A percentile compares a stretch with the other conserved stretches of the same genome.
These are phyloP conservation scores for Spilarctia lutea DNA, from an alignment of 2,888 invertebrate genomes.

Conservation along the genomic window DNA sequence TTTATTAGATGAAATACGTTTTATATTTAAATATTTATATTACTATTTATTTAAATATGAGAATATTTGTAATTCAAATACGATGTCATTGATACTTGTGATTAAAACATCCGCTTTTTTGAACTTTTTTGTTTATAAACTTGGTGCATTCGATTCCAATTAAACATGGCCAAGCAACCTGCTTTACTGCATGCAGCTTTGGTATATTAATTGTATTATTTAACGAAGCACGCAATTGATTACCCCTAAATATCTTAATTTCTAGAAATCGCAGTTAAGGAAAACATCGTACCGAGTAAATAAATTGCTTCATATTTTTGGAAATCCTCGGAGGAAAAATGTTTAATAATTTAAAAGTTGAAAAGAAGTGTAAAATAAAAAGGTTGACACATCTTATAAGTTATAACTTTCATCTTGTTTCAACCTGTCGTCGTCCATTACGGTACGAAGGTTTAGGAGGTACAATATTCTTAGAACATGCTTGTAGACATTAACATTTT, in stretches of 20 bases:
- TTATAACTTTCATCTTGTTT: no score
- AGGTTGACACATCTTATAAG: no score
- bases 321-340: background rate
- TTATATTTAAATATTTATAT: slow-evolving; percentile 18
- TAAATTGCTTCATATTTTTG: background rate
- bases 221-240: no score
- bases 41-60: slow-evolving; percentile 20
- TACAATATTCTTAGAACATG: no score
- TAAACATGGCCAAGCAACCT: background rate
- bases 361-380: no score
- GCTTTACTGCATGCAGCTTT: background rate
- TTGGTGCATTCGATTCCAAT: background rate
- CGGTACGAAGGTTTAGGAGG: no score
- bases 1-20: slow-evolving; percentile 7
- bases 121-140: background rate
- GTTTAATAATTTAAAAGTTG: background rate
- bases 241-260: no score
- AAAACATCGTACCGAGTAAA: background rate
- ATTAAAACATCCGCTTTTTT: background rate
- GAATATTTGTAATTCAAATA: slow-evolving; percentile 1
- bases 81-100: slow-evolving; percentile 1
- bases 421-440: no score
- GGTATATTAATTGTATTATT: background rate
- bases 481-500: no score
- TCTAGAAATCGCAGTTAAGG: no score